Base-by-base conservation (phyloP, 2,888 invertebrate genomes). In the Idaea biselata region DNA sequence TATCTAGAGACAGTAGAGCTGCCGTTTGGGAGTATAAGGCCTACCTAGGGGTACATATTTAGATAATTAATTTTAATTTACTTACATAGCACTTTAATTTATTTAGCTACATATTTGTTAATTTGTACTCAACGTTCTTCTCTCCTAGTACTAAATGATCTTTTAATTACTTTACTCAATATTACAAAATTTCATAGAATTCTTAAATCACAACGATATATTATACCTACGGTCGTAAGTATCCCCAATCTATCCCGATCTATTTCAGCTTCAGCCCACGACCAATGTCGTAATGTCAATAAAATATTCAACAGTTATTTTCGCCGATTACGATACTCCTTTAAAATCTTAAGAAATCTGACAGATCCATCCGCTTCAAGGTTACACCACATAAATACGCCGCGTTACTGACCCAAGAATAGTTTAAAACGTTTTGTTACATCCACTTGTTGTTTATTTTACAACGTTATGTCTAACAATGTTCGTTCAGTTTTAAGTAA, bases 301-400 rank as follows among this genome's bases (percentile, higher is more conserved):
- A 89, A 90, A 89, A 88, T 88, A 88, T 25, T 88, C 82, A 85
- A 86, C 78, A 86, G 88, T 90, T 92, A 92, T 92, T 91, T 90
- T 87, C 80, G 85, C 82, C 76, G 87, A 87, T 91, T 91, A 89
- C 88, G 88, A 90, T 88, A 91, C 83, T 78, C 82, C 82, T 81
- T 83, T 79, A 79, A 75, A 75, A 77, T 76, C 74, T 81, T 77
- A 79, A 55, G 56, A 17, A 82, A 80, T 73, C 81, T 79, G 84
- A 84, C 82, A 72, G 82, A 82, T 83, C 76, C 83, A 82, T 72
- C 79, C 75, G 67, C 69, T 82, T 18, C 89, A 91, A 92, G 91
- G 91, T 88, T 86, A 81, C 67, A 60, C 67, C 69, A 75, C 74
- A 79, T 82, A 83, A 82, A 84, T 82, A 84, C 58, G 77, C 76